Percentiles rank a stretch among this genome's conserved stretches.
Conservation (phyloP, 2,888 invertebrate genomes). For the Spicauda simplicius region DNA sequence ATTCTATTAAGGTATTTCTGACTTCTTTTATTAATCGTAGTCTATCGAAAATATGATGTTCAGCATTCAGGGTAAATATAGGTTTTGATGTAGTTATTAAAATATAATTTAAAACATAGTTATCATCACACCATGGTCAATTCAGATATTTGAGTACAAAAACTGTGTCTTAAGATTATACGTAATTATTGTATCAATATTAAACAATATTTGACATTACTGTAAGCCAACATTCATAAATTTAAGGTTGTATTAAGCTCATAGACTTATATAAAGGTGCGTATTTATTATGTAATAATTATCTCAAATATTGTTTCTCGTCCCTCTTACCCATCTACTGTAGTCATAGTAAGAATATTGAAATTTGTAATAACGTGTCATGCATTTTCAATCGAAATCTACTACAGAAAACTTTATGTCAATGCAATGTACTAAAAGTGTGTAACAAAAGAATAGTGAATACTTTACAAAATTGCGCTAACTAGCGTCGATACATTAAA, state of each 20-base stretch:
- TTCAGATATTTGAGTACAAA: conserved; percentile 58
- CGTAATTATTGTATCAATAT: conserved; percentile 45
- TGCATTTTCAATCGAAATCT: too few species aligned
- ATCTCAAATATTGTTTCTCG: conserved; percentile 6
- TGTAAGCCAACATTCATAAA: conserved; percentile 19
- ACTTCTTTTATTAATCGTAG: conserved; percentile 24
- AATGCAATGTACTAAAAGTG: not conserved
- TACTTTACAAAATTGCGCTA: not conserved
- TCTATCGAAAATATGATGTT: conserved; percentile 34
- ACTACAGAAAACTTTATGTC: too few species aligned
- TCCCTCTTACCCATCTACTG: conserved; percentile 13
- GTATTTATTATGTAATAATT: conserved; percentile 26
- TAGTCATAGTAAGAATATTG: not conserved
- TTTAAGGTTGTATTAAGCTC: conserved; percentile 42
- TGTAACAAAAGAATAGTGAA: not conserved
- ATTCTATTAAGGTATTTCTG: not conserved
- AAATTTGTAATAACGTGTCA: too few species aligned
- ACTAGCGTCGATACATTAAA: not conserved
- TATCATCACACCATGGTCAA: conserved; percentile 33
- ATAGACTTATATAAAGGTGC: conserved; percentile 37
- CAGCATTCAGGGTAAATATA: conserved; percentile 37
- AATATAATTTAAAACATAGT: too few species aligned
- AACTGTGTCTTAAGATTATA: conserved; percentile 60
- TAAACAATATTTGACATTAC: conserved; percentile 34
- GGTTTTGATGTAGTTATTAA: conserved; percentile 25